Base-by-base conservation (phyloP, 2,888 invertebrate species). In the Sepioteuthis lessoniana region DNA sequence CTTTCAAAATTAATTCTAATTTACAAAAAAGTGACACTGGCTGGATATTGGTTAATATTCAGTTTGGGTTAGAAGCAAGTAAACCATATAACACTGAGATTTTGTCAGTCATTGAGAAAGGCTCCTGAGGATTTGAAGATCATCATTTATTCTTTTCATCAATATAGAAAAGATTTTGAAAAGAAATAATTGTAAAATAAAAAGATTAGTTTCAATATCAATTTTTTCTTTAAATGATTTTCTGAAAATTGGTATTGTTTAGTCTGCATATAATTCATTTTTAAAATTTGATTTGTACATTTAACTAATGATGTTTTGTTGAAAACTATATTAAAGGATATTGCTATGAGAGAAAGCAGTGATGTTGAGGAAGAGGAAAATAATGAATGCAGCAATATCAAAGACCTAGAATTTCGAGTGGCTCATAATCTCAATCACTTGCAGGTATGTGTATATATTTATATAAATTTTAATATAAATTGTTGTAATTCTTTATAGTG, bases 351-450 rank as follows among this genome's bases (percentile, higher is more conserved):
- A 46, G 31, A 19, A 92, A 47, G 5, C 46, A 95, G 97, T 97
- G 97, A 97, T 95, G 97, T 97, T 91, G 97, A 98, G 0, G 95
- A 94, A 21, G 94, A 95, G 31, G 95, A 95, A 19, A 98, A 98
- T 96, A 98, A 98, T 4, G 98, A 98, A 96, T 98, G 98, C 95
- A 97, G 98, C 90, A 98, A 98, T 28, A 98, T 99, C 95, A 98
- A 98, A 94, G 99, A 99, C 96, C 98, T 99, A 13, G 99, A 99
- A 97, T 99, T 99, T 97, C 97, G 98, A 42, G 98, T 99, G 97
- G 98, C 98, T 90, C 98, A 99, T 96, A 98, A 99, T 97, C 98
- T 97, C 55, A 96, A 96, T 93, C 95, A 96, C 94, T 94, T 97
- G 91, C 98, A 98, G 96, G 98, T 98, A 96, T 95, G 60, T 19